These are phyloP conservation scores for Strigamia maritima DNA, from an alignment of 2,888 invertebrate genomes.

Conservation along the genomic window DNA sequence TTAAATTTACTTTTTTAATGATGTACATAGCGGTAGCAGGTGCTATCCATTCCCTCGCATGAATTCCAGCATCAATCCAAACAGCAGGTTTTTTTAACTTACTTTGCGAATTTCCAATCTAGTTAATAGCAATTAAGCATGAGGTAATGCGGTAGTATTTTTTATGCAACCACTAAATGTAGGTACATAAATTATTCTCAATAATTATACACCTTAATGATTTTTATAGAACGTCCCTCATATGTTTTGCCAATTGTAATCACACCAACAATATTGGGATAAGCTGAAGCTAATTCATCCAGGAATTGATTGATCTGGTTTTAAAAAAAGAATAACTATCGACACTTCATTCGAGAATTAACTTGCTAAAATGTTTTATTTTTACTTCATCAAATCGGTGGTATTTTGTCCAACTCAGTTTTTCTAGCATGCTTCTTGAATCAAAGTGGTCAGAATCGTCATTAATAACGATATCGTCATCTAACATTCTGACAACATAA, in stretches of 20 bases:
- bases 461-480: neutral
- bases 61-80: conserved; percentile 79
- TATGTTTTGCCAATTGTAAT: conserved; percentile 69
- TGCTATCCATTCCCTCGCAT: conserved; percentile 78
- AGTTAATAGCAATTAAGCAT: neutral
- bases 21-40: conserved; percentile 68
- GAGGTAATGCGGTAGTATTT: no score
- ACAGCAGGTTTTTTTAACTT: conserved; percentile 62
- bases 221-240: conserved; percentile 68
- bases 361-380: neutral
- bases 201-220: conserved; percentile 62
- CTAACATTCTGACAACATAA: neutral
- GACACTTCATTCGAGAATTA: neutral
- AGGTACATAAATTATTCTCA: no score
- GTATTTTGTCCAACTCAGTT: neutral
- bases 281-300: conserved; percentile 64
- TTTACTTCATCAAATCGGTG: neutral
- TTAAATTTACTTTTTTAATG: conserved; percentile 57
- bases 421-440: neutral
- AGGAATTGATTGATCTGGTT: conserved; percentile 65
- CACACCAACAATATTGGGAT: conserved; percentile 65
- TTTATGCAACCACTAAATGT: no score
- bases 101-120: neutral
- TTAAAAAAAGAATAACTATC: neutral
- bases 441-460: neutral